Percentiles rank a stretch among this genome's conserved stretches.
Evolutionary conservation across 2,113 vertebrate species (phyloP).

Genomic region (Protobothrops flavoviridis): DNA sequence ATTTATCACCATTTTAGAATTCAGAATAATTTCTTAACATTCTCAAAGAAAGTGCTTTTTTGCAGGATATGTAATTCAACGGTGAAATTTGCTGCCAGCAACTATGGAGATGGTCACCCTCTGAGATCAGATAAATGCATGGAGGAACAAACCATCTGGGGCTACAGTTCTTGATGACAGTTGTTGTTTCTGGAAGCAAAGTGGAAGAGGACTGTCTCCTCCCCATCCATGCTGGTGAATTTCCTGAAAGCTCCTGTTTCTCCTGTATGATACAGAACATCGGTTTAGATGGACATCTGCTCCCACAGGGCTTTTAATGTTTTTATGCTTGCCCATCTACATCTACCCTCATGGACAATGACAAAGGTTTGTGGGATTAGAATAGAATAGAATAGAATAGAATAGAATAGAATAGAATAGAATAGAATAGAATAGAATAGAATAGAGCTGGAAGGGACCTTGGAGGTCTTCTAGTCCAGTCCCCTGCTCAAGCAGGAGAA

Average conservation of each 20-base stretch:
- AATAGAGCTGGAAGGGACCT: too few species aligned
- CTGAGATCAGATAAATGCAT: background rate
- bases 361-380: background rate
- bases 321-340: background rate
- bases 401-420: too few species aligned
- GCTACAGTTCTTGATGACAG: background rate
- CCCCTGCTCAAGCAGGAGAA: too few species aligned
- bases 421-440: too few species aligned
- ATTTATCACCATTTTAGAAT: background rate
- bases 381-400: too few species aligned
- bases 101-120: background rate
- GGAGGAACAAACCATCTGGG: background rate
- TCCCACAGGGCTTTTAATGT: background rate
- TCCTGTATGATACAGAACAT: background rate
- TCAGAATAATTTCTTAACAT: background rate
- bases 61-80: background rate
- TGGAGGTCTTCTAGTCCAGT: too few species aligned
- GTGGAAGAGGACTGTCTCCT: background rate
- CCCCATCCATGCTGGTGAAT: background rate
- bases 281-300: background rate
- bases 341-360: background rate
- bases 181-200: background rate
- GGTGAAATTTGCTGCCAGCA: background rate
- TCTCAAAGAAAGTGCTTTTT: background rate
- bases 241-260: background rate